phyloP scores from a whole-genome alignment of 2,888 invertebrate genomes.

The Achlya flavicornis region DNA sequence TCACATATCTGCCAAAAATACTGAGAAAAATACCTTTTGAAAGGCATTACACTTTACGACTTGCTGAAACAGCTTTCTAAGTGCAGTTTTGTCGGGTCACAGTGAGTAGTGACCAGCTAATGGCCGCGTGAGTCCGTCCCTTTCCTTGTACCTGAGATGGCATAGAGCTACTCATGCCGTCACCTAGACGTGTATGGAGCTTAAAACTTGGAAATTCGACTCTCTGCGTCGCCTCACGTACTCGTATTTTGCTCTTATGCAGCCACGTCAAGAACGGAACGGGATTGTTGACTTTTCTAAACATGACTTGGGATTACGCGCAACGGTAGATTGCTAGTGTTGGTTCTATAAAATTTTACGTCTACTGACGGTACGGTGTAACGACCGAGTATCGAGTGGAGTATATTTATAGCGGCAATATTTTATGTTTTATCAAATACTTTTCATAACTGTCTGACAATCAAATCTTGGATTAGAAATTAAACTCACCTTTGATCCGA shows the following conservation, averaged over 20 bases:
- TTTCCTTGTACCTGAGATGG: conserved; percentile 61
- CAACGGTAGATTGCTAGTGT: neutral
- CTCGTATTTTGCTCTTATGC: conserved; percentile 38
- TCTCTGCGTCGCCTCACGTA: conserved; percentile 41
- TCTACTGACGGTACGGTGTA: too few species aligned
- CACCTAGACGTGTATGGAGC: conserved; percentile 26
- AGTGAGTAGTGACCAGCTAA: conserved; percentile 57
- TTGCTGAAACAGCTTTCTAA: conserved; percentile 53
- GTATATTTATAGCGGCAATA: neutral
- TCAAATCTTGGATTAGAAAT: too few species aligned
- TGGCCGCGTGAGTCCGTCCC: conserved; percentile 56
- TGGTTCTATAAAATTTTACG: neutral
- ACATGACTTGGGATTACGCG: conserved; percentile 22
- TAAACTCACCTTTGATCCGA: too few species aligned
- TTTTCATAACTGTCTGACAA: too few species aligned
- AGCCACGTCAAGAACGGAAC: conserved; percentile 22
- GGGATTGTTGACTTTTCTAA: conserved; percentile 38
- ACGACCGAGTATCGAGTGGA: neutral
- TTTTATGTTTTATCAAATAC: neutral
- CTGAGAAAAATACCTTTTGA: conserved; percentile 38
- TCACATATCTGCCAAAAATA: conserved; percentile 11
- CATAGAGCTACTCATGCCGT: conserved; percentile 17
- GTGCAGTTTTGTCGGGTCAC: conserved; percentile 53
- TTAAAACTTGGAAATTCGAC: conserved; percentile 26
- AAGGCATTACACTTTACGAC: conserved; percentile 50